Evolutionary conservation across 1,140 invertebrate species (phyloP), one percentile per base, ranked within the genome.

Genomic region (Nymphalis io): DNA sequence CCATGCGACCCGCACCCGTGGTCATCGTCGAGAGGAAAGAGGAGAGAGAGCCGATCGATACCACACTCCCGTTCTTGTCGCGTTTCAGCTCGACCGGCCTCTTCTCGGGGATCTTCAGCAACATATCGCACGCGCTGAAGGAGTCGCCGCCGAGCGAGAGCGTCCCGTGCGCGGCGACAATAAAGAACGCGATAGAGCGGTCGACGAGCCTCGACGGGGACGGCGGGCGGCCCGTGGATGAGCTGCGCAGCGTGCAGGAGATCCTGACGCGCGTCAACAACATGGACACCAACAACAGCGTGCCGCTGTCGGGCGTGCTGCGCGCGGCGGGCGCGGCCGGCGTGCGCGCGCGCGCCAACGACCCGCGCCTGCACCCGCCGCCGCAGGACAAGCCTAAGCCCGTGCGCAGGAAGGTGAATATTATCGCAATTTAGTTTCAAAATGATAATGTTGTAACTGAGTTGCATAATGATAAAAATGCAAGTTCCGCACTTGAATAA

Each of bases 151-250:
- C 44, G 60, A 88, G 88, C 57, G 87, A 91, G 59, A 87, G 85
- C 64, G 86, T 92, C 70, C 91, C 91, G n/a, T 89, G 89, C 76
- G 84, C 91, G 79, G 87, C 89, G n/a, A 80, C 91, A 74, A 92
- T 92, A 73, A 92, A 92, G 70, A 92, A 88, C 87, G 89, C 91
- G 74, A 92, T 92, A 82, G 88, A 92, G 78, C 88, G 85, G 84
- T 92, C 90, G 77, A 90, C 89, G 81, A 90, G 80, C 81, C 83
- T 91, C 81, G 91, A 92, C 64, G 88, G 74, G 27, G 27, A 33
- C 2, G 27, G 27, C 27, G 27, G 27, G 2, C 27, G 27, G 27
- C 27, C 27, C 11, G 84, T 78, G 69, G 90, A 92, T 67, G 91
- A 92, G 48, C 75, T 92, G 66, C 88, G 86, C 71, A 92, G 87